These are phyloP conservation scores for Xestobium rufovillosum DNA, from an alignment of 2,888 invertebrate species.

Conservation along the genomic window DNA sequence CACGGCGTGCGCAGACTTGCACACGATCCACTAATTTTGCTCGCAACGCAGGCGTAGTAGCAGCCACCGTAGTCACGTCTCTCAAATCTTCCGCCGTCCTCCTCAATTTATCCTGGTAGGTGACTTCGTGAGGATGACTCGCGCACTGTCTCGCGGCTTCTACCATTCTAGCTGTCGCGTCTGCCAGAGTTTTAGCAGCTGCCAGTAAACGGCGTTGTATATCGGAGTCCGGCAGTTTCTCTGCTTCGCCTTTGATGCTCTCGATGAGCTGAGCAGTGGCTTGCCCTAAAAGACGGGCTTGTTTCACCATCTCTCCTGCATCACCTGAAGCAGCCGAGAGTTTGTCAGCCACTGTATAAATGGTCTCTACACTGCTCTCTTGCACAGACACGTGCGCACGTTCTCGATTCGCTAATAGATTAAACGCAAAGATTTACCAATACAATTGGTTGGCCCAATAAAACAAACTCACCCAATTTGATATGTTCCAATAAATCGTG, in stretches of 20 bases:
- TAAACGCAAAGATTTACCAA: constrained; percentile 6
- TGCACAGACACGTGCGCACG: constrained; percentile 59
- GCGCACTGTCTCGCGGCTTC: constrained; percentile 94
- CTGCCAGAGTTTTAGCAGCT: constrained; percentile 90
- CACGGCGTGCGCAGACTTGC: constrained; percentile 71
- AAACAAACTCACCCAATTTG: constrained; percentile 51
- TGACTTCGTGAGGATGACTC: constrained; percentile 70
- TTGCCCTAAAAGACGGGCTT: constrained; percentile 84
- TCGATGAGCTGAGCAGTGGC: constrained; percentile 92
- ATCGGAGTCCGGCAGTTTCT: constrained; percentile 77
- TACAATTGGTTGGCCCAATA: neutral
- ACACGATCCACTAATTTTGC: constrained; percentile 62
- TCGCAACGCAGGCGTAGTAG: constrained; percentile 64
- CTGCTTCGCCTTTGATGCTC: constrained; percentile 92
- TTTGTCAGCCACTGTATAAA: constrained; percentile 82
- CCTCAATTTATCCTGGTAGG: constrained; percentile 75
- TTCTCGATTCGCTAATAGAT: constrained; percentile 48
- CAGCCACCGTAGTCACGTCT: constrained; percentile 81
- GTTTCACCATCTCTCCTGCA: constrained; percentile 89
- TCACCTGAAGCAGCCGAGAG: constrained; percentile 79
- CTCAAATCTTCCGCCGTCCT: constrained; percentile 90
- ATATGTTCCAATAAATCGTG: constrained; percentile 87
- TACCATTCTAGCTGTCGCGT: constrained; percentile 95
- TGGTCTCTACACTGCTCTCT: constrained; percentile 78
- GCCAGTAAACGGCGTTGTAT: constrained; percentile 83